Percentiles rank a stretch among this genome's conserved stretches.
phyloP scores from a whole-genome alignment of 2,888 invertebrate species.

The Chymomyza amoena region DNA sequence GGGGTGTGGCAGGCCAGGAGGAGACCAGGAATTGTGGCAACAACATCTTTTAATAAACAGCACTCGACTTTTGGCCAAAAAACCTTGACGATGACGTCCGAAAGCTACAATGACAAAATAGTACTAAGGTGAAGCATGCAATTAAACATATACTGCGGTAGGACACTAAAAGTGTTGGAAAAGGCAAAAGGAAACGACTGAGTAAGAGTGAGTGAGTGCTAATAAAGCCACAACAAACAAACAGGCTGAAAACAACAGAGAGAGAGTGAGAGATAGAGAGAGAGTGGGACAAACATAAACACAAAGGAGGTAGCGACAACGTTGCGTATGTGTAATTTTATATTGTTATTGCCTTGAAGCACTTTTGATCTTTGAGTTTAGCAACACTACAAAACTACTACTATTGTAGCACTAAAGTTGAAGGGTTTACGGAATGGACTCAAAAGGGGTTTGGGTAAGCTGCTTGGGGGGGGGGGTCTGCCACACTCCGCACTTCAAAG shows the following conservation, averaged over 20 bases:
- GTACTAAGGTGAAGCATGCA: conserved; percentile 33
- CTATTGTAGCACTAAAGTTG: no score
- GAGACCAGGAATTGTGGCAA: neutral
- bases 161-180: neutral
- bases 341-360: conserved; percentile 44
- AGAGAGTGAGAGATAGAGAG: no score
- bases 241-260: neutral
- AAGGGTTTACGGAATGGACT: neutral
- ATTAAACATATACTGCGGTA: conserved; percentile 50
- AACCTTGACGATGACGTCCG: neutral
- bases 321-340: conserved; percentile 65
- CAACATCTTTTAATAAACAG: neutral
- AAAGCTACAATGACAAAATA: neutral
- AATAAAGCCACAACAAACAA: neutral
- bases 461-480: conserved; percentile 20
- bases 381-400: conserved; percentile 3
- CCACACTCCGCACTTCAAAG: neutral
- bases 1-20: neutral
- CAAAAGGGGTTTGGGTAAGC: conserved; percentile 1
- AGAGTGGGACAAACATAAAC: neutral
- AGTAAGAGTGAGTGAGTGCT: neutral
- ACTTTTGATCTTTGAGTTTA: conserved; percentile 55
- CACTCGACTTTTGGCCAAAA: neutral
- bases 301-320: conserved; percentile 27
- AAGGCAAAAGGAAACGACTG: neutral